Evolutionary conservation across 2,888 invertebrate species (phyloP).

Genomic region (Diarsia brunnea): DNA sequence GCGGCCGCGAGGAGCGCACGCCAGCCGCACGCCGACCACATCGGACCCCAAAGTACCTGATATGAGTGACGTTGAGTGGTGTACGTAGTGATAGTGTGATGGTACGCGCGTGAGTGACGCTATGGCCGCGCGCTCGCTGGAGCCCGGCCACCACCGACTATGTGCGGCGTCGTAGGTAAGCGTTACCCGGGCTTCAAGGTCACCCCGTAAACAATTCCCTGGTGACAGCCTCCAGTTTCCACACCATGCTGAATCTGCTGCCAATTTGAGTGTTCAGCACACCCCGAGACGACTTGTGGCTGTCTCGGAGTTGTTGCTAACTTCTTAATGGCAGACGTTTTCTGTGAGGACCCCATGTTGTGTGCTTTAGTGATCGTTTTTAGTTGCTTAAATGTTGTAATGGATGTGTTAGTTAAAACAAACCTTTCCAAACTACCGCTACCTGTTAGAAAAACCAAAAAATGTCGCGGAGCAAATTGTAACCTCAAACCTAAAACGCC

Average conservation of each 20-base stretch:
- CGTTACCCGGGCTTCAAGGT: slow-evolving; percentile 78
- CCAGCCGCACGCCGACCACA: slow-evolving; percentile 64
- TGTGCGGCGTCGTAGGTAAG: slow-evolving; percentile 87
- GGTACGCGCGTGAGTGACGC: slow-evolving; percentile 80
- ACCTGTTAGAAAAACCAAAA: slow-evolving; percentile 11
- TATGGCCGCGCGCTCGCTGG: slow-evolving; percentile 85
- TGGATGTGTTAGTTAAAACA: slow-evolving; percentile 4
- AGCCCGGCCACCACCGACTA: slow-evolving; percentile 85
- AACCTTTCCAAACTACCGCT: neutral
- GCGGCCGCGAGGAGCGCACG: slow-evolving; percentile 77
- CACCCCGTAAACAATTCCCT: slow-evolving; percentile 80
- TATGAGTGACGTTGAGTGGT: slow-evolving; percentile 83
- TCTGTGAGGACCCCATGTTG: slow-evolving; percentile 30
- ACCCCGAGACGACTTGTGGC: slow-evolving; percentile 25
- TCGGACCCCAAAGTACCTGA: slow-evolving; percentile 69
- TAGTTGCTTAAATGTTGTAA: slow-evolving; percentile 38
- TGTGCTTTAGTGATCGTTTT: slow-evolving; percentile 38
- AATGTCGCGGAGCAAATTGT: neutral
- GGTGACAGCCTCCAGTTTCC: slow-evolving; percentile 68
- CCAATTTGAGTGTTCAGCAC: slow-evolving; percentile 56
- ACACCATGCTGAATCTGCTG: slow-evolving; percentile 56
- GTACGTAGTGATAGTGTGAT: slow-evolving; percentile 79
- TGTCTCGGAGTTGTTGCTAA: slow-evolving; percentile 14
- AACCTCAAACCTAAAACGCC: slow-evolving; percentile 52
- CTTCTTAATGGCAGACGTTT: slow-evolving; percentile 54